Evolutionary conservation across 2,113 vertebrate species (phyloP).

Genomic region (Poeciliopsis occidentalis): DNA sequence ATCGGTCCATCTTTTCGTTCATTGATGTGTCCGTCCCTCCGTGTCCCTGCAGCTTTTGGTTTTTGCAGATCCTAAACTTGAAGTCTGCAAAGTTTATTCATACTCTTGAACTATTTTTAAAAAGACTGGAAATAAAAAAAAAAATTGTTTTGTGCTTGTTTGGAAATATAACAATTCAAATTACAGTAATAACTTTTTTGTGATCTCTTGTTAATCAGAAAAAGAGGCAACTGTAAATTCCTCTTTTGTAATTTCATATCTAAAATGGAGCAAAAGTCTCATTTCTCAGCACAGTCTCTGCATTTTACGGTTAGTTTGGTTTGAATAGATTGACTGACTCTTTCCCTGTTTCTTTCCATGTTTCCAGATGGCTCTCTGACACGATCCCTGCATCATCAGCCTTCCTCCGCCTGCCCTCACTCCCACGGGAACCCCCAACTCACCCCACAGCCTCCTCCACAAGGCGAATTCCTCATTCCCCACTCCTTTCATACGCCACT

Average conservation of each 20-base stretch:
- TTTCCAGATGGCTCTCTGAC: constrained; percentile 89
- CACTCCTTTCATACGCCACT: constrained; percentile 93
- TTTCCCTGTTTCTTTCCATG: background rate
- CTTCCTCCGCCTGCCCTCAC: constrained; percentile 91
- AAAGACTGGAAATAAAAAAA: no score
- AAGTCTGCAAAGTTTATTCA: no score
- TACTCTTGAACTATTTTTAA: no score
- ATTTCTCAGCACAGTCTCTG: background rate
- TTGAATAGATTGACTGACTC: background rate
- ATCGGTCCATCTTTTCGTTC: no score
- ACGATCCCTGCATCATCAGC: constrained; percentile 93
- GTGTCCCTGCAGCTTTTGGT: no score
- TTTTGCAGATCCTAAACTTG: no score
- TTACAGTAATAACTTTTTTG: no score
- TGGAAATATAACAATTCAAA: no score
- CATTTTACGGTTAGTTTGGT: background rate
- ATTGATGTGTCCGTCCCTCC: no score
- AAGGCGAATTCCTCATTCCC: constrained; percentile 94
- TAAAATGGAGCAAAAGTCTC: background rate
- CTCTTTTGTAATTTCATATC: background rate
- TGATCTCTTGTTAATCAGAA: background rate
- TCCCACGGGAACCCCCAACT: constrained; percentile 92
- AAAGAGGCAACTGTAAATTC: background rate
- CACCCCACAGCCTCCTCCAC: constrained; percentile 88
- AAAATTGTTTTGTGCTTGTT: no score